Evolutionary conservation across 2,888 invertebrate genomes (phyloP), one percentile per base, ranked within the genome.

Genomic region (Eupithecia centaureata): DNA sequence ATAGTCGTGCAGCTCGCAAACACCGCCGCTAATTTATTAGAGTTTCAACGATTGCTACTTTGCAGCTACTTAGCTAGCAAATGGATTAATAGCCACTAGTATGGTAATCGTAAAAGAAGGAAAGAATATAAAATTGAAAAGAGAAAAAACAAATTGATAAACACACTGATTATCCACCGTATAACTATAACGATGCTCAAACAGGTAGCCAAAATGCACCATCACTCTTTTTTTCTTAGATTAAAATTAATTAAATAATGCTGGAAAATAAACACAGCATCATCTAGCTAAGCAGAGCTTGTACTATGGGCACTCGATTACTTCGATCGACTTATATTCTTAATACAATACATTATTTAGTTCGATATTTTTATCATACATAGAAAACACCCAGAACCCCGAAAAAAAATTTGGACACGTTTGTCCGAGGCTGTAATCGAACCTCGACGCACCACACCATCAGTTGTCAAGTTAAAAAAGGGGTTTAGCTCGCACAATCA

Each of bases 21-120:
- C 86, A 85, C 79, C 77, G 80, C 78, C 57, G 79, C 81, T 80
- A 86, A 88, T 88, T 87, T 86, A 86, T 87, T 79, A 81, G 77
- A 82, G 82, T 85, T 86, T 84, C 82, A 79, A 83, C 83, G 80
- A 85, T 83, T 83, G 82, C 79, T 78, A 75, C 78, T 82, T 77
- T 76, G 76, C 79, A 79, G 77, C 80, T 80, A 79, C 79, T 80
- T 57, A 52, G 32, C 56, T 30, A 18, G 32, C 57, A 18, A 22
- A 28, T 52, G 27, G 52, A 52, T 52, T 52, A 52, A 27, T 52
- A 28, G 54, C 5, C 28, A 22, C 8, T 56, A 56, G 15, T 28
- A 30, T 56, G 54, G 47, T 22, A 22, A 47, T 42, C 18, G 18
- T 22, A 22, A 12, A 22, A 47, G 18, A 18, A 18, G 12, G 4